These are phyloP conservation scores for Tetranychus truncatus DNA, from an alignment of 2,888 invertebrate species.

Conservation along the genomic window DNA sequence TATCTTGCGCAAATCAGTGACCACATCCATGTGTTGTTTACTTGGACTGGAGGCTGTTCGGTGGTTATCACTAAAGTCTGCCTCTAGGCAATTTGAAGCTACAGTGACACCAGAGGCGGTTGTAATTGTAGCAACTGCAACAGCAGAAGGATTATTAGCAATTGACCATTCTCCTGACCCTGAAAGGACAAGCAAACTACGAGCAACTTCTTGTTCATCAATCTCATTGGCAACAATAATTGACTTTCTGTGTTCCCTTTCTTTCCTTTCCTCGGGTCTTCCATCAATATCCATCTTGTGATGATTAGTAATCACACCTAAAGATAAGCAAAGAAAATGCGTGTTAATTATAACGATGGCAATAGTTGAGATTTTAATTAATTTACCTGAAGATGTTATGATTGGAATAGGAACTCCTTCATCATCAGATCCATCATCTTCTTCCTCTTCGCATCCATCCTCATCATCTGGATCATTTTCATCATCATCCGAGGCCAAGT, in stretches of 20 bases:
- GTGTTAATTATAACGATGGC: not conserved
- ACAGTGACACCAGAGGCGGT: not conserved
- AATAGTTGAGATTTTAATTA: not conserved
- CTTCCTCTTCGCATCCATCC: constrained; percentile 24
- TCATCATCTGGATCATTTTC: constrained; percentile 32
- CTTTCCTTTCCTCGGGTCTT: not conserved
- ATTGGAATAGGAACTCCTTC: constrained; percentile 24
- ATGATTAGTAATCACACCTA: not conserved
- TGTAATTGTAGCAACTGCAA: not conserved
- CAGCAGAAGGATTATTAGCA: not conserved
- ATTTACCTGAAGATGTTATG: constrained; percentile 15
- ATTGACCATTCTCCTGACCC: constrained; percentile 14
- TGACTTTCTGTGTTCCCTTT: not conserved
- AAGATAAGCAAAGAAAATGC: not conserved
- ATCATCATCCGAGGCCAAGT: constrained; percentile 32
- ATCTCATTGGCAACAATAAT: constrained; percentile 17
- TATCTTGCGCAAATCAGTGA: not conserved
- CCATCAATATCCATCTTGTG: not conserved
- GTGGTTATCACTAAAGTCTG: not conserved
- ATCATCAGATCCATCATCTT: constrained; percentile 27
- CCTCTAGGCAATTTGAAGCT: not conserved
- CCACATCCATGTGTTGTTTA: not conserved
- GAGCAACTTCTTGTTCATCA: constrained; percentile 29
- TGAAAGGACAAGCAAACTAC: constrained; percentile 32
- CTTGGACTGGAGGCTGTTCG: not conserved